phyloP scores from a whole-genome alignment of 2,888 invertebrate species.

The Agrypnus murinus region DNA sequence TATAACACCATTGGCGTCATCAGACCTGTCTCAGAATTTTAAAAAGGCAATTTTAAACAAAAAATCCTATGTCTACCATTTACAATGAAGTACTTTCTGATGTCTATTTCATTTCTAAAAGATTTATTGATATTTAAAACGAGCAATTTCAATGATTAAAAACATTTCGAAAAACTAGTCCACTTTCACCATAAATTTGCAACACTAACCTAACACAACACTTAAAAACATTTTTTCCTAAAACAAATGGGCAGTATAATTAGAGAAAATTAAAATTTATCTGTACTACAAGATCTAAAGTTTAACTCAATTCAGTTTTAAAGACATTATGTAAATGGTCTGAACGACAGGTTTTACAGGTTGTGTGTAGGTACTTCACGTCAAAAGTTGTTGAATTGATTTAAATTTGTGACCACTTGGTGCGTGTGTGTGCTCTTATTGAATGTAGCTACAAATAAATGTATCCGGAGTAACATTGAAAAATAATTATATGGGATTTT shows the following conservation, averaged over 20 bases:
- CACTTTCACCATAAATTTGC: no score
- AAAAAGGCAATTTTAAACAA: constrained; percentile 53
- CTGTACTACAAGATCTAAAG: constrained; percentile 2
- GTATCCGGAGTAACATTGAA: background rate
- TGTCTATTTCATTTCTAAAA: no score
- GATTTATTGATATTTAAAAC: no score
- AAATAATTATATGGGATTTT: no score
- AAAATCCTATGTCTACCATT: background rate
- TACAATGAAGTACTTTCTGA: no score
- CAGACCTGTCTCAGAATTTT: constrained; percentile 53
- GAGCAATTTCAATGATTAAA: no score
- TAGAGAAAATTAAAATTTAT: constrained; percentile 13
- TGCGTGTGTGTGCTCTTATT: constrained; percentile 16
- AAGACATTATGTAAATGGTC: constrained; percentile 44
- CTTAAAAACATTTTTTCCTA: no score
- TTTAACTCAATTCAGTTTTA: constrained; percentile 11
- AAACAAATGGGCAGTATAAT: background rate
- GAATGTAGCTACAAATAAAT: constrained; percentile 4
- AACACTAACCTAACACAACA: no score
- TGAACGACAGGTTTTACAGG: constrained; percentile 45
- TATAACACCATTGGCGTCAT: constrained; percentile 56
- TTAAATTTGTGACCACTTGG: constrained; percentile 35
- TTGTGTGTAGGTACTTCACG: constrained; percentile 45
- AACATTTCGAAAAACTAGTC: no score
- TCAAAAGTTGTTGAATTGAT: constrained; percentile 42